A percentile compares a stretch with the other conserved stretches of the same genome.
Evolutionary conservation across 2,113 vertebrate genomes (phyloP).

Genomic region (Chaenocephalus aceratus): DNA sequence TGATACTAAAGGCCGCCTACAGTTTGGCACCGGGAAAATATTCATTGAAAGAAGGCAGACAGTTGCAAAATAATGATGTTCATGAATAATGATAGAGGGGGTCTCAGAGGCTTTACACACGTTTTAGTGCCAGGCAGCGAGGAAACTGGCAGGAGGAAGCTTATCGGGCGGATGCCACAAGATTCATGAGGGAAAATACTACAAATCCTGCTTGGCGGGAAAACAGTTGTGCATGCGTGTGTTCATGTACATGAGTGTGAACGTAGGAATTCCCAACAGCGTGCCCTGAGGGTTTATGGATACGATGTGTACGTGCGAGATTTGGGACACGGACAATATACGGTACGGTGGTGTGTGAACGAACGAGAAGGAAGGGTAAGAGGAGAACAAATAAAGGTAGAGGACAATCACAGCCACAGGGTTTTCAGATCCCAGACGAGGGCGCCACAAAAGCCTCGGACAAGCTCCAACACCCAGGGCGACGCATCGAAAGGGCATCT

Average conservation of each 20-base stretch:
- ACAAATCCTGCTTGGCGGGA: slow-evolving; percentile 70
- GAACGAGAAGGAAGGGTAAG: slow-evolving; percentile 13
- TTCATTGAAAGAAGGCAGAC: slow-evolving; percentile 68
- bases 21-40: slow-evolving; percentile 52
- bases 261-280: slow-evolving; percentile 50
- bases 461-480: slow-evolving; percentile 46
- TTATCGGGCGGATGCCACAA: slow-evolving; percentile 74
- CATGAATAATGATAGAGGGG: slow-evolving; percentile 72
- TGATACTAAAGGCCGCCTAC: slow-evolving; percentile 63
- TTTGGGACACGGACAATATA: slow-evolving; percentile 42
- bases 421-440: slow-evolving; percentile 48
- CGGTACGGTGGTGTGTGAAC: slow-evolving; percentile 32
- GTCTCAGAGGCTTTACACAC: slow-evolving; percentile 69
- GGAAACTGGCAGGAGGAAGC: slow-evolving; percentile 73
- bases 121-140: slow-evolving; percentile 66
- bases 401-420: slow-evolving; percentile 67
- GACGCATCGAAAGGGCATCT: slow-evolving; percentile 65
- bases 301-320: slow-evolving; percentile 22
- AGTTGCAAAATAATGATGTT: slow-evolving; percentile 77
- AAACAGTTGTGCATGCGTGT: slow-evolving; percentile 53
- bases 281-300: slow-evolving; percentile 56
- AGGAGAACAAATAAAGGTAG: slow-evolving; percentile 47
- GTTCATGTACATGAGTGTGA: slow-evolving; percentile 44
- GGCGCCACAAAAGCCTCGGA: slow-evolving; percentile 46
- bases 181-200: slow-evolving; percentile 63